Evolutionary conservation across 2,797 vertebrate genomes (phyloP).

Genomic region (Simalia tracyae): DNA sequence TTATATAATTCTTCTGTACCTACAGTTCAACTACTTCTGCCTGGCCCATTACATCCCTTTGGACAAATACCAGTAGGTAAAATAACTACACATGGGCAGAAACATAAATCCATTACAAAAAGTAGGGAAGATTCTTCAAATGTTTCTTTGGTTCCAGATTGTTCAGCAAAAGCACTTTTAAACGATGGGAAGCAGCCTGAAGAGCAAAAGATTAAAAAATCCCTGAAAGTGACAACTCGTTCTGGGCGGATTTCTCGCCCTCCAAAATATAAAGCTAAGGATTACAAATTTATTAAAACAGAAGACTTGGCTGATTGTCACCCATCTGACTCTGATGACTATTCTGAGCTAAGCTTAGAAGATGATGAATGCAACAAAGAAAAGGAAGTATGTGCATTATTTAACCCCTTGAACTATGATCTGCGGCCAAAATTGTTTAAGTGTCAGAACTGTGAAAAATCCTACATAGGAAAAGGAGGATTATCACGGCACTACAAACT

Average conservation of each 20-base stretch:
- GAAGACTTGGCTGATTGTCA: slow-evolving; percentile 90
- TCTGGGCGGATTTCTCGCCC: slow-evolving; percentile 92
- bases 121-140: not conserved
- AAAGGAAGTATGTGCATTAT: slow-evolving; percentile 57
- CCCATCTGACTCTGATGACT: slow-evolving; percentile 92
- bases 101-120: not conserved
- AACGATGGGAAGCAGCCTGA: slow-evolving; percentile 66
- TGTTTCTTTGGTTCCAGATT: slow-evolving; percentile 17
- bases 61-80: slow-evolving; percentile 73
- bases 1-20: slow-evolving; percentile 76
- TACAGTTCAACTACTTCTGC: slow-evolving; percentile 79
- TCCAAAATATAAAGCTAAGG: slow-evolving; percentile 92
- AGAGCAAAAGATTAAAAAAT: slow-evolving; percentile 80
- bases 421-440: slow-evolving; percentile 84
- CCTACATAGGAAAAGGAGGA: slow-evolving; percentile 91
- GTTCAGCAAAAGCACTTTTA: slow-evolving; percentile 34
- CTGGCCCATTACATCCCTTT: slow-evolving; percentile 73
- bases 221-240: slow-evolving; percentile 87
- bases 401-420: slow-evolving; percentile 71
- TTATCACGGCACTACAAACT: slow-evolving; percentile 91
- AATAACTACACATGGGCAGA: slow-evolving; percentile 23
- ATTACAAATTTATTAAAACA: slow-evolving; percentile 96
- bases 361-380: slow-evolving; percentile 84
- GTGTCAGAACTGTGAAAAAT: slow-evolving; percentile 90
- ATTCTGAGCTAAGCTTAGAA: slow-evolving; percentile 89